Evolutionary conservation across 1,140 invertebrate species (phyloP).

Genomic region (Drosophila prosaltans): DNA sequence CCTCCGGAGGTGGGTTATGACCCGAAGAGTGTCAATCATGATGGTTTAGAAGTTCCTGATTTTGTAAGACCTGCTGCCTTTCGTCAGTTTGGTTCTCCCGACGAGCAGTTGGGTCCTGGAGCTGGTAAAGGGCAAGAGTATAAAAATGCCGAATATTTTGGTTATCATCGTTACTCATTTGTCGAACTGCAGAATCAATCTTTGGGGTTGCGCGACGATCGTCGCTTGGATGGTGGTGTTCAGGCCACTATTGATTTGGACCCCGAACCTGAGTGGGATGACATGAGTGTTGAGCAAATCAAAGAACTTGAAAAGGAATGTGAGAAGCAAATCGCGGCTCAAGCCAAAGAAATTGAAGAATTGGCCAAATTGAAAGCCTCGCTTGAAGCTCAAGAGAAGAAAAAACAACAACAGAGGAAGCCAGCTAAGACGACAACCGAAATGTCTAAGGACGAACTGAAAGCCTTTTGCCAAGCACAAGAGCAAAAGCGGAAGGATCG

Average conservation of each 20-base stretch:
- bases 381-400: conserved; percentile 9
- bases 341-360: conserved; percentile 23
- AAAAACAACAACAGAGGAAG: neutral
- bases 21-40: conserved; percentile 43
- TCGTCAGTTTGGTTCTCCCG: conserved; percentile 43
- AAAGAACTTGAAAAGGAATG: conserved; percentile 41
- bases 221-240: conserved; percentile 29
- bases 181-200: conserved; percentile 39
- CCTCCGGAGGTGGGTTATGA: conserved; percentile 61
- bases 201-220: conserved; percentile 33
- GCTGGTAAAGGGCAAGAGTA: conserved; percentile 51
- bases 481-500: neutral
- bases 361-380: neutral
- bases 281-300: conserved; percentile 22
- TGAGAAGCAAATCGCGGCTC: conserved; percentile 27
- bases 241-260: conserved; percentile 26
- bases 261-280: conserved; percentile 19
- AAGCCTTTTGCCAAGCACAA: no score
- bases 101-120: conserved; percentile 66
- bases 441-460: no score
- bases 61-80: conserved; percentile 53
- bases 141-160: conserved; percentile 69
- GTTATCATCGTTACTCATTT: conserved; percentile 70
- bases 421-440: no score
- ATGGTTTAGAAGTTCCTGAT: conserved; percentile 32